Base-by-base conservation (phyloP, 2,797 vertebrate species). In the Manis crassicaudata region DNA sequence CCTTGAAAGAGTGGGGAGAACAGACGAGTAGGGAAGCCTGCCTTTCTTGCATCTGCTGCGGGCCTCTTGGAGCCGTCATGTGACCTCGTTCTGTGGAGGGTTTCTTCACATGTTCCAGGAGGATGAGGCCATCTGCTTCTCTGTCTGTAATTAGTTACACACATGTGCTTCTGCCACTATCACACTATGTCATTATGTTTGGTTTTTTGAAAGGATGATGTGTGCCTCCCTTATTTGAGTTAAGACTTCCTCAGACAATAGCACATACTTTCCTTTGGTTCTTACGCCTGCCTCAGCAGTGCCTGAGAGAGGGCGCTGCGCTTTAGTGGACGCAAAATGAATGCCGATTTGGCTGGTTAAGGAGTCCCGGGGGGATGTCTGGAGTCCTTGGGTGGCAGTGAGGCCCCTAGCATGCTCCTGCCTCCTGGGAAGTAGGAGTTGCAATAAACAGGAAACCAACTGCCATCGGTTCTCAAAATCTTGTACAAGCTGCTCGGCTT, bases 61-160 rank as follows among this genome's bases (percentile, higher is more conserved):
- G 84, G 83, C 79, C 80, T 75, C 58, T 88, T 52, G 2, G 82
- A 91, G 46, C 87, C 14, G 1, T 60, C 96, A 52, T 40, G 79
- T 54, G 70, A 82, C 82, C 32, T 94, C 52, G 2, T 62, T 84
- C 79, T 6, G 56, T 1, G 6, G 60, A 88, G 75, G 67, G 60
- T 85, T 92, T 81, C 94, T 91, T 91, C n/a, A 11, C 63, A 7
- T 90, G 40, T 85, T 89, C 82, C 80, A 25, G 0, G 32, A 70
- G 62, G 62, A 63, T 32, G 84, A 89, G 96, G 67, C 96, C 97
- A 97, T 95, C 95, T 96, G 90, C 88, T 84, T 97, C 67, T 46
- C 32, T 73, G 0, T 52, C 93, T 96, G 94, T 97, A 97, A 97
- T 96, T 97, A 96, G 88, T 27, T 54, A 32, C 86, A 92, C 67